Base-by-base conservation (phyloP, 2,113 vertebrate species). In the Ctenomys sociabilis region DNA sequence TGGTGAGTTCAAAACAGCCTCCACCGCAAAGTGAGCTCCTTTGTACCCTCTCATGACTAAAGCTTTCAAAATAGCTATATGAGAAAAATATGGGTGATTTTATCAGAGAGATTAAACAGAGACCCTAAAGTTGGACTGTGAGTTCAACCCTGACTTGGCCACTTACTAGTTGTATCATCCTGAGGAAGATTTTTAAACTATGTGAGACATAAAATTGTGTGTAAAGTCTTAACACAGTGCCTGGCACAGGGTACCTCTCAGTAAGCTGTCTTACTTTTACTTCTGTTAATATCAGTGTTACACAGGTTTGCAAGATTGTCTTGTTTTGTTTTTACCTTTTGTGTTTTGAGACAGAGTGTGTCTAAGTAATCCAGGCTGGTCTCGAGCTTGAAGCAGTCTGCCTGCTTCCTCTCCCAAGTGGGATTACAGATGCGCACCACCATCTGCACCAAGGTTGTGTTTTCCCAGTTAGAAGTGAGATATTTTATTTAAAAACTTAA, bases 1-100 rank as follows among this genome's bases (percentile, higher is more conserved):
- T 9, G 35, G 68, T 37, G 35, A 70, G 17, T 70, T 70, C 68
- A 70, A 70, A 32, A 32, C 68, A 70, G 68, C 17, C 68, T 70
- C 35, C n/a, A 21, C 35, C 21, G 35, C 16, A n/a, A 21, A 70
- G 68, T 70, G 35, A 70, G 35, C 21, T 17, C 35, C 35, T 70
- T 17, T 37, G 17, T 21, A 63, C 61, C 4, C 68, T 17, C 35
- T 2, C 68, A n/a, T 83, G 54, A 95, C 61, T 45, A 94, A 92
- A 91, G 72, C 35, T 57, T 66, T 90, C 43, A 49, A 49, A 89
- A 92, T 32, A 95, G 49, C 43, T 68, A 54, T 6, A 11, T 80
- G 72, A 81, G 61, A 83, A 85, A 93, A 92, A 52, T 66, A 45
- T 52, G 64, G 12, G 6, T 77, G 77, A 73, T 93, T 90, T 96